Base-by-base conservation (phyloP, 2,888 invertebrate genomes). In the Stegophylla sp. region DNA sequence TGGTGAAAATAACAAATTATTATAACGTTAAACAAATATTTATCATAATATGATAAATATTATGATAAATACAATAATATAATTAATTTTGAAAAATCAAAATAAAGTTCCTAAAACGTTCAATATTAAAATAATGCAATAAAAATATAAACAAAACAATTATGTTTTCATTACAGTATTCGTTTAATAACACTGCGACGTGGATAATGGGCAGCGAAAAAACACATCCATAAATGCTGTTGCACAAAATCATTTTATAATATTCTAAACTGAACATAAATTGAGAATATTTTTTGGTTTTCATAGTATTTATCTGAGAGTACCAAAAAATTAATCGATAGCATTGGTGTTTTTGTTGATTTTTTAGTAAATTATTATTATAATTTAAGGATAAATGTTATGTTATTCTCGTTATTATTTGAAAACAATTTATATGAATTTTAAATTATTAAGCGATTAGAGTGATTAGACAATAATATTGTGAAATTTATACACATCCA, bases 391-490 rank as follows among this genome's bases (percentile, higher is more conserved):
- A 61, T 63, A 34, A 63, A 17, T 28, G 20, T 56, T 56, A 17
- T 28, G 20, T 56, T 56, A 23, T 56, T 56, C 9, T 56, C 23
- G 23, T 66, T 45, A 13, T 45, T 66, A 34, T 34, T 56, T 23
- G 20, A 56, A 23, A 26, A 2, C 12, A 17, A 73, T 53, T 71
- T 53, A 53, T 53, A 53, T 23, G 13, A 12, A n/a, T 61, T 26
- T 56, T 26, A 9, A 20, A 23, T 12, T 20, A 56, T 43, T 12
- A 26, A 72, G 34, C 4, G 59, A 59, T 26, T 34, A 34, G 4
- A 34, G 34, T 34, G 13, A 59, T 73, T 73, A 73, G 72, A 72
- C 72, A 72, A 72, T 72, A 72, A 41, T 43, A 43, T 23, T 56
- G 56, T 5, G n/a, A 53, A 34, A 34, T 3, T 56, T 41, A 17